These are phyloP conservation scores for Cirrhinus molitorella DNA, from an alignment of 2,797 vertebrate species.

Conservation along the genomic window DNA sequence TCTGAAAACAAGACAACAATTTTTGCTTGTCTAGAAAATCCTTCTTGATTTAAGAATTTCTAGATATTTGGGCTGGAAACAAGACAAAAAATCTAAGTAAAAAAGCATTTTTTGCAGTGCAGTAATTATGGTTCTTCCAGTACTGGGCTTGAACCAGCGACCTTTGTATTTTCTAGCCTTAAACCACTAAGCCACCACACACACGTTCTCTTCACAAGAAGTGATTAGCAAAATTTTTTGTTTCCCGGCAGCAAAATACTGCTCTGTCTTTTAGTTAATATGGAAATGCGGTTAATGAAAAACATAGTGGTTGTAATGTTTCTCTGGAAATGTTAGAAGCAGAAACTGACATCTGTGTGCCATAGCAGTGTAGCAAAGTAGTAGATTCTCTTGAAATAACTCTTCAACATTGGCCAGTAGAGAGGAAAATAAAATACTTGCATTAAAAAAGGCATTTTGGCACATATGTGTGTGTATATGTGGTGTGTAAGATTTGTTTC, in stretches of 20 bases:
- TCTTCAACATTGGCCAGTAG: not conserved
- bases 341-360: not conserved
- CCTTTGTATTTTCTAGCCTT: not conserved
- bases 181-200: not conserved
- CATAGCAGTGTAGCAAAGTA: not conserved
- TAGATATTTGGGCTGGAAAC: no score
- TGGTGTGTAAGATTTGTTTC: not conserved
- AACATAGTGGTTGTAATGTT: not conserved
- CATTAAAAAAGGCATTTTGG: not conserved
- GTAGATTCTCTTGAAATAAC: not conserved
- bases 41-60: no score
- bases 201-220: not conserved
- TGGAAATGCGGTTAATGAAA: conserved; percentile 25
- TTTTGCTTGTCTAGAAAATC: no score
- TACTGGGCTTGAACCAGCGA: not conserved
- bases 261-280: conserved; percentile 17
- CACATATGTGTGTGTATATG: not conserved
- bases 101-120: no score
- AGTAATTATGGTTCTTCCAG: not conserved
- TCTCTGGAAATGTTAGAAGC: not conserved
- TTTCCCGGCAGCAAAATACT: not conserved
- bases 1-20: no score
- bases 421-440: not conserved
- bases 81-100: no score
- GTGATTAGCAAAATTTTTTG: not conserved